Evolutionary conservation across 2,888 invertebrate species (phyloP).

Genomic region (Andrena marginata): DNA sequence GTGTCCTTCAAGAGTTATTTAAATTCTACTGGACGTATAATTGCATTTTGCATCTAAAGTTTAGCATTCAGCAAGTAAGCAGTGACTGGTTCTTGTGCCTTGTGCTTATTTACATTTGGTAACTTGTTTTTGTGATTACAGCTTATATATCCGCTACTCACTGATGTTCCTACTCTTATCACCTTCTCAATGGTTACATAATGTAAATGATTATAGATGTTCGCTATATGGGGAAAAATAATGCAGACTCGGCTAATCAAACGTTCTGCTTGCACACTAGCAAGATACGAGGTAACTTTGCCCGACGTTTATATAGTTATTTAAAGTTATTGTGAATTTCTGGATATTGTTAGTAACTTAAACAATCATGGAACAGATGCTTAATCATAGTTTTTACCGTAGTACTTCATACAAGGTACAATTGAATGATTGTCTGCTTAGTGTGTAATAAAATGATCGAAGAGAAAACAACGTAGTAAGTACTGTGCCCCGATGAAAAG

Average conservation of each 20-base stretch:
- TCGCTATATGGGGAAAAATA: slow-evolving; percentile 69
- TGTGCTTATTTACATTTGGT: too few relatives aligned
- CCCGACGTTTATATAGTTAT: not conserved
- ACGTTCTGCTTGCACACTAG: slow-evolving; percentile 22
- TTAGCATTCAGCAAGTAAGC: too few relatives aligned
- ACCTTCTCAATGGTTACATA: not conserved
- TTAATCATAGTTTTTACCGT: not conserved
- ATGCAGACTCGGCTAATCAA: slow-evolving; percentile 59
- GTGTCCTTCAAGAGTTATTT: too few relatives aligned
- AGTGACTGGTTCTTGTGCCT: too few relatives aligned
- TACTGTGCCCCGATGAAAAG: too few relatives aligned
- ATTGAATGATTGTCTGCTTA: not conserved
- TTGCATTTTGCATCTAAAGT: too few relatives aligned
- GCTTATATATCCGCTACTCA: not conserved
- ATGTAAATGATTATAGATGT: slow-evolving; percentile 63
- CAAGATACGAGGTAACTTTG: slow-evolving; percentile 74
- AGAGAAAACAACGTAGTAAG: not conserved
- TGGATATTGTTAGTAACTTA: not conserved
- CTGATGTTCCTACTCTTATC: not conserved
- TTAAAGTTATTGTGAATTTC: not conserved
- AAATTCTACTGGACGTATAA: too few relatives aligned
- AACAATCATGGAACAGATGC: slow-evolving; percentile 13
- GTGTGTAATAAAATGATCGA: not conserved
- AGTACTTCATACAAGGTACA: slow-evolving; percentile 25
- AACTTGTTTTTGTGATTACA: too few relatives aligned